Percentiles rank a stretch among this genome's conserved stretches.
Evolutionary conservation across 2,888 invertebrate genomes (phyloP).

Genomic region (Phortica magna): DNA sequence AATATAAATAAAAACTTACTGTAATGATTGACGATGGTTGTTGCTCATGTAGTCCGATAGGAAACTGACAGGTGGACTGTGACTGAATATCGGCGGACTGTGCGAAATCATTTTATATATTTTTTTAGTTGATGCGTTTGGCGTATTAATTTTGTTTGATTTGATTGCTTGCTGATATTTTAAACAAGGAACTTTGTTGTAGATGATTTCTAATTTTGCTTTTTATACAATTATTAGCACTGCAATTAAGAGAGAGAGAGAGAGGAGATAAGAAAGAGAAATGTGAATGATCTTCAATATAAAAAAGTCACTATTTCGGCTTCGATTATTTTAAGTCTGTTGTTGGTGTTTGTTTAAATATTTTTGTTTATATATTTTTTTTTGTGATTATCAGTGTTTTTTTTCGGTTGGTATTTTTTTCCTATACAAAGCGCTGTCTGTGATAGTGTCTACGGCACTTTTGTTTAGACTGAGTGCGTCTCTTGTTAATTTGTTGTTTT

Average conservation of each 20-base stretch:
- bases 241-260: slow-evolving; percentile 10
- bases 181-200: slow-evolving; percentile 61
- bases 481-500: slow-evolving; percentile 2
- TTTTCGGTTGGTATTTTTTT: background rate
- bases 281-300: too few species aligned
- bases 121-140: slow-evolving; percentile 39
- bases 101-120: slow-evolving; percentile 82
- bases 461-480: background rate
- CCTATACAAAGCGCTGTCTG: background rate
- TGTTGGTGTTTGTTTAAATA: background rate
- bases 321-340: background rate
- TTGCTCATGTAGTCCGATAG: slow-evolving; percentile 81
- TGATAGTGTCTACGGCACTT: slow-evolving; percentile 9
- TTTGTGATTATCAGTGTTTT: slow-evolving; percentile 4
- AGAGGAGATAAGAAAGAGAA: background rate
- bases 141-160: slow-evolving; percentile 7
- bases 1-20: slow-evolving; percentile 70
- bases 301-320: too few species aligned
- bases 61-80: slow-evolving; percentile 84
- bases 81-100: slow-evolving; percentile 84
- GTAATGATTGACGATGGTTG: slow-evolving; percentile 72
- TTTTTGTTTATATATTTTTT: background rate
- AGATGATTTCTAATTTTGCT: slow-evolving; percentile 9
- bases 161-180: slow-evolving; percentile 41
- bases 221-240: slow-evolving; percentile 4